Evolutionary conservation across 2,888 invertebrate genomes (phyloP).

Genomic region (Pherbina coryleti): DNA sequence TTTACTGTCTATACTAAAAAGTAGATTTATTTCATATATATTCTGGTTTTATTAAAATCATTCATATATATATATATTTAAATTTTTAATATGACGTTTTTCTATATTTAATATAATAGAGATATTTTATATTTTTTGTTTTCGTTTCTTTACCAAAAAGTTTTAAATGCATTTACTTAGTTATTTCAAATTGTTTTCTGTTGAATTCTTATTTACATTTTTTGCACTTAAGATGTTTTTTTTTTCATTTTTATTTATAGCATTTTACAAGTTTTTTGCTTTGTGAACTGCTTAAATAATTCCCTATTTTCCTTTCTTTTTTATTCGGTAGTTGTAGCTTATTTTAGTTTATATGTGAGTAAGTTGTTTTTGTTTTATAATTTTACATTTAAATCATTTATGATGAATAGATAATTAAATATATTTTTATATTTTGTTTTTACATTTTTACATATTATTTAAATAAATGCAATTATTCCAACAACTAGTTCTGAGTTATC

Average conservation of each 20-base stretch:
- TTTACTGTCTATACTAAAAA: not conserved
- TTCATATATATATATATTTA: not conserved
- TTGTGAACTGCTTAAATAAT: not conserved
- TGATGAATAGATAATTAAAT: not conserved
- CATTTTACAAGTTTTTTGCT: not conserved
- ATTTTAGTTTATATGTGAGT: not conserved
- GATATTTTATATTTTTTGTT: not conserved
- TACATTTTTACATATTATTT: conserved; percentile 16
- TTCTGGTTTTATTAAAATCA: conserved; percentile 39
- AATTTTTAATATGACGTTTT: not conserved
- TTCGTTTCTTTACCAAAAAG: conserved; percentile 38
- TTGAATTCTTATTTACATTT: conserved; percentile 32
- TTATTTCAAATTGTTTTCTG: not conserved
- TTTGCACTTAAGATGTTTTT: conserved; percentile 33
- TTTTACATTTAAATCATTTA: not conserved
- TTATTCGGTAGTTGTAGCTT: not conserved
- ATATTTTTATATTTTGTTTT: not conserved
- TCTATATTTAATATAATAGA: not conserved
- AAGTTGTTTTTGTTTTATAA: not conserved
- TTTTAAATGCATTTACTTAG: conserved; percentile 46
- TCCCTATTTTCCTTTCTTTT: not conserved
- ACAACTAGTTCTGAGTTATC: not conserved
- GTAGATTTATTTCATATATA: conserved; percentile 49
- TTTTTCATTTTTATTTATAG: not conserved
- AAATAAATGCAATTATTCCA: not conserved